Percentiles rank a stretch among this genome's conserved stretches.
Evolutionary conservation across 2,888 invertebrate species (phyloP).

Genomic region (Agriopis leucophaearia): DNA sequence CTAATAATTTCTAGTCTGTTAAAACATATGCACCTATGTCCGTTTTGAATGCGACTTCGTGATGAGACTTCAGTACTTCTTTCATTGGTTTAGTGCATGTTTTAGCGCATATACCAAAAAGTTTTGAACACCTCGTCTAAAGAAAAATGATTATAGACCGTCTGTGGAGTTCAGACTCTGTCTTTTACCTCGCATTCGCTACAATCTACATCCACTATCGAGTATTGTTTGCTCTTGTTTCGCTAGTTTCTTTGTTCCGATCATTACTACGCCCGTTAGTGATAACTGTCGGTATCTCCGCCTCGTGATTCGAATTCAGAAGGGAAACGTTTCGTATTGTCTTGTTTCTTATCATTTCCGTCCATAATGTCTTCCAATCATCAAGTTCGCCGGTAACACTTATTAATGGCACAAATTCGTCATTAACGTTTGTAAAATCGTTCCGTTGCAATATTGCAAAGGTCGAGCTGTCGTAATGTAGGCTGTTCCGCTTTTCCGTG

Average conservation of each 20-base stretch:
- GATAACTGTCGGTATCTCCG: constrained; percentile 31
- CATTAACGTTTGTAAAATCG: constrained; percentile 28
- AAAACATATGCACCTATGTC: no score
- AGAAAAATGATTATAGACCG: no score
- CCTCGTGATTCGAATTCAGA: constrained; percentile 16
- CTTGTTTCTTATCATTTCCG: constrained; percentile 21
- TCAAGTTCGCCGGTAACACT: constrained; percentile 12
- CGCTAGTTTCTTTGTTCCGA: constrained; percentile 45
- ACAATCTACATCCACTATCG: constrained; percentile 46
- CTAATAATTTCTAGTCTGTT: no score
- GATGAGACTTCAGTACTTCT: no score
- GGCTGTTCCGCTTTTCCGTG: constrained; percentile 47
- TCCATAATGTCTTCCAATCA: constrained; percentile 19
- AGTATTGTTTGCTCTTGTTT: constrained; percentile 57
- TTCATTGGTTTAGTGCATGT: no score
- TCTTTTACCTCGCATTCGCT: constrained; percentile 33
- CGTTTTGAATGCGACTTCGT: no score
- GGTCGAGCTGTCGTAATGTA: constrained; percentile 41
- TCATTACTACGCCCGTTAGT: constrained; percentile 35
- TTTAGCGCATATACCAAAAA: no score
- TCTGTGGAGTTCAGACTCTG: constrained; percentile 1
- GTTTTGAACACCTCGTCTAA: no score
- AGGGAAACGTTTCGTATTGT: constrained; percentile 20
- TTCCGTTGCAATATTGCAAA: constrained; percentile 36
- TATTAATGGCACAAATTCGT: constrained; percentile 20